A percentile compares a stretch with the other conserved stretches of the same genome.
Conservation (phyloP, 1,140 invertebrate genomes). For the Leptopilina boulardi region DNA sequence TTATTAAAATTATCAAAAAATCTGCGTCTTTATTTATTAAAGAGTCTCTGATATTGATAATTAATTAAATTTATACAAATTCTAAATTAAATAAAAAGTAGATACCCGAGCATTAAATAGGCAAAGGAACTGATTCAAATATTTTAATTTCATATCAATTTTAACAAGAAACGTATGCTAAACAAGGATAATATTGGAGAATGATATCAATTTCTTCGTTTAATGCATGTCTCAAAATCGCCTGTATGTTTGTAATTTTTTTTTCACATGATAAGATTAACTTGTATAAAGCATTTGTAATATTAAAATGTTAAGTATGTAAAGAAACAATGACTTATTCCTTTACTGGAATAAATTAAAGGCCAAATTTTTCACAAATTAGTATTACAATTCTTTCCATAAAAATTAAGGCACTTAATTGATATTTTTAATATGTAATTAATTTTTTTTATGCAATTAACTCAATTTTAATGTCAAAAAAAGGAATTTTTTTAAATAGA, state of each 20-base stretch:
- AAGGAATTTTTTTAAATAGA: not conserved
- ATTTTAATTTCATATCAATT: slow-evolving; percentile 4
- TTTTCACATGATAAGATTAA: not conserved
- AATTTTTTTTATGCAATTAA: too few relatives aligned
- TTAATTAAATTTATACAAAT: not conserved
- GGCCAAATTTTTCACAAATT: slow-evolving; percentile 19
- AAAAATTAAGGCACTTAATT: not conserved
- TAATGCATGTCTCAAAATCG: slow-evolving; percentile 5
- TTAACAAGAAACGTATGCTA: not conserved
- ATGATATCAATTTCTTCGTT: slow-evolving; percentile 7
- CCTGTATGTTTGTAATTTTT: slow-evolving; percentile 7
- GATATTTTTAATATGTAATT: too few relatives aligned
- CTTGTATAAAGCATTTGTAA: slow-evolving; percentile 36
- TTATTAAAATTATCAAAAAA: not conserved
- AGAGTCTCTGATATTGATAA: not conserved
- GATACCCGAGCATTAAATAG: not conserved
- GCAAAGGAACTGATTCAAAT: not conserved
- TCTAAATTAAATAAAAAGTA: too few relatives aligned
- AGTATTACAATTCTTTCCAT: not conserved
- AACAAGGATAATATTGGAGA: not conserved
- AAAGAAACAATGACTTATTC: slow-evolving; percentile 1
- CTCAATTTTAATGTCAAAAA: too few relatives aligned
- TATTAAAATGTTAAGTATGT: slow-evolving; percentile 32
- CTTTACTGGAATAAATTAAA: slow-evolving; percentile 25
- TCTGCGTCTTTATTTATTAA: not conserved